phyloP scores from a whole-genome alignment of 2,113 vertebrate species.

The Laticauda laticaudata region DNA sequence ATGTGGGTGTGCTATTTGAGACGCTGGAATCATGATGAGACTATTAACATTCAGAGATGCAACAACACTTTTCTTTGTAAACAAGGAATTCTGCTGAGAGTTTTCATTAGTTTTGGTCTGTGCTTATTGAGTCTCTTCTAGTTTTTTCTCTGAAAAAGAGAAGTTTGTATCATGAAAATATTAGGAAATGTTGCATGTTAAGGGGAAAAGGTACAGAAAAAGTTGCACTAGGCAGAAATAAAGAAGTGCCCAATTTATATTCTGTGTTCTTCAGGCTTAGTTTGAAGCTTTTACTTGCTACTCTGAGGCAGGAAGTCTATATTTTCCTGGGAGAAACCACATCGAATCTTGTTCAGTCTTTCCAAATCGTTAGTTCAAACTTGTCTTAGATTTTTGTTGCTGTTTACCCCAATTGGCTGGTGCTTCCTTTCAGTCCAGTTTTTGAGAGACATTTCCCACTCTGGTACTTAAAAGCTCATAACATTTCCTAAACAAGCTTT shows the following conservation, averaged over 20 bases:
- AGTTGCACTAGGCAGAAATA: neutral
- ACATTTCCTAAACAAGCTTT: neutral
- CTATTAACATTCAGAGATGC: neutral
- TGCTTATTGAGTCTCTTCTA: neutral
- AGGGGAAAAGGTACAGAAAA: neutral
- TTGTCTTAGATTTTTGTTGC: neutral
- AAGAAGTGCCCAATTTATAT: neutral
- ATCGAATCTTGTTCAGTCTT: neutral
- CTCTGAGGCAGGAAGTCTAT: neutral
- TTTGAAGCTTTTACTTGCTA: neutral
- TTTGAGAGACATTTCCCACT: neutral
- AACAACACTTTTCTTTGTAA: neutral
- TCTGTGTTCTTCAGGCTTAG: neutral
- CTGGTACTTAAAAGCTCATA: neutral
- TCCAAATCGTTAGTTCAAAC: neutral
- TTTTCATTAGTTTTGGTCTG: neutral
- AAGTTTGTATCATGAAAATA: neutral
- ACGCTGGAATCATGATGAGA: neutral
- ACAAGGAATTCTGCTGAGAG: neutral
- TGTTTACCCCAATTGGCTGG: neutral
- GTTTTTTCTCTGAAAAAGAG: neutral
- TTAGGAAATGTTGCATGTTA: neutral
- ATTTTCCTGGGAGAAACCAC: neutral
- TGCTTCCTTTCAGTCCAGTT: neutral
- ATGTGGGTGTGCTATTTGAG: neutral